Base-by-base conservation (phyloP, 2,113 vertebrate genomes). In the Epinephelus cyanopodus region DNA sequence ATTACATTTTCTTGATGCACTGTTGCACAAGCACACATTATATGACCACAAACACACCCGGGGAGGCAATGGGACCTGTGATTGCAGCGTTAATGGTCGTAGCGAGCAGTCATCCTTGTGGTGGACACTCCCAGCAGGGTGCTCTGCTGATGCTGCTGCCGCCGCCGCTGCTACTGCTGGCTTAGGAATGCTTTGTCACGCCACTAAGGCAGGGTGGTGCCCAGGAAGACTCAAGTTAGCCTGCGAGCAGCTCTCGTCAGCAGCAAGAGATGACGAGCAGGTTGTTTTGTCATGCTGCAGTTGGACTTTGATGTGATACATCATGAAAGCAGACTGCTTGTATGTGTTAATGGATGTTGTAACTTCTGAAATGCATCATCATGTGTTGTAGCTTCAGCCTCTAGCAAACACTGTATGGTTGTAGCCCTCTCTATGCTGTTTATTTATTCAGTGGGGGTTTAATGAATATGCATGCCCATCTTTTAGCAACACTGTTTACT, bases 151-250 rank as follows among this genome's bases (percentile, higher is more conserved):
- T 64, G 54, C 83, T 75, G 82, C 47, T 18, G 17, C 15, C 15
- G 15, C 48, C 4, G 47, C 47, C 6, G 17, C 48, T 18, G 17
- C 48, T 78, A 80, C 53, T 54, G 50, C 48, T 50, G 62, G 45
- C 47, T 79, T 23, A 87, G 80, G 82, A 90, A 75, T 87, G 86
- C 82, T 84, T 83, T 5, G 50, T 78, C 85, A 88, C n/a, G 52
- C 81, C 56, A 66, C 58, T 78, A 6, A 7, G 65, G 79, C 67
- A 29, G 77, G 73, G 63, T 77, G 78, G 61, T 9, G 23, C 71
- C 54, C 58, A 1, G 73, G 61, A 72, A 73, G 73, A 25, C 56
- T 25, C 15, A 6, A 47, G 58, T 61, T 52, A 42, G 48, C 53
- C 73, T 53, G 60, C 60, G 23, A 74, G 60, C 70, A 71, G 69